Percentiles rank a stretch among this genome's conserved stretches.
phyloP scores from a whole-genome alignment of 2,113 vertebrate genomes.

The Phocoena phocoena region DNA sequence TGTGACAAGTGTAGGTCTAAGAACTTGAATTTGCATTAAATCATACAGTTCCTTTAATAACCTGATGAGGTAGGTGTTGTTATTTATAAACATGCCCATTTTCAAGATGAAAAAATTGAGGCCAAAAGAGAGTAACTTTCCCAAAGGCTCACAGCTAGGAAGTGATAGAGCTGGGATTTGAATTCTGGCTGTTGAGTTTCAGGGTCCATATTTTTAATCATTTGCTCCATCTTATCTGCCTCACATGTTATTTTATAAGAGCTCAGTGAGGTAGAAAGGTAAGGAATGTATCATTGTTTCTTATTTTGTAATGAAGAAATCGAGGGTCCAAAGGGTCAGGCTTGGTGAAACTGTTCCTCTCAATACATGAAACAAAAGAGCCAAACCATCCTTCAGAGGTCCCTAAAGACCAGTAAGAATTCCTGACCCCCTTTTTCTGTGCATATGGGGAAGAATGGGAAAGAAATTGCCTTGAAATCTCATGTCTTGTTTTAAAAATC shows the following conservation, averaged over 20 bases:
- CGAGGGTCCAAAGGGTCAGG: not conserved
- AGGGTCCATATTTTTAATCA: not conserved
- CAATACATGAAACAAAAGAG: not conserved
- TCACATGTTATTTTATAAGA: not conserved
- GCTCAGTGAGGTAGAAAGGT: not conserved
- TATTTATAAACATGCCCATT: not conserved
- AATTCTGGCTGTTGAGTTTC: not conserved
- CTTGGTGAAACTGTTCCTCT: not conserved
- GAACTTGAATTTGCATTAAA: not conserved
- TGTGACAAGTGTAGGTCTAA: not conserved
- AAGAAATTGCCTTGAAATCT: not conserved
- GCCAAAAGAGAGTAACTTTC: not conserved
- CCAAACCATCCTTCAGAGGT: not conserved
- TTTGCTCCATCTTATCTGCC: not conserved
- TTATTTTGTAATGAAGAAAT: not conserved
- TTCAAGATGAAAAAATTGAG: not conserved
- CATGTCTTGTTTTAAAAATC: not conserved
- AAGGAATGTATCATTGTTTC: not conserved
- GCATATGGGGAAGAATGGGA: not conserved
- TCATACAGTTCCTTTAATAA: not conserved
- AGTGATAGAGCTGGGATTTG: not conserved
- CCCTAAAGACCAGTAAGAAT: not conserved
- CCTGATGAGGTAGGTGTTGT: not conserved
- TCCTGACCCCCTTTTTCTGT: not conserved
- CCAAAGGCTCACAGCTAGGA: not conserved